Evolutionary conservation across 2,888 invertebrate species (phyloP), one percentile per base, ranked within the genome.

Genomic region (Disparrhopalites patrizii): DNA sequence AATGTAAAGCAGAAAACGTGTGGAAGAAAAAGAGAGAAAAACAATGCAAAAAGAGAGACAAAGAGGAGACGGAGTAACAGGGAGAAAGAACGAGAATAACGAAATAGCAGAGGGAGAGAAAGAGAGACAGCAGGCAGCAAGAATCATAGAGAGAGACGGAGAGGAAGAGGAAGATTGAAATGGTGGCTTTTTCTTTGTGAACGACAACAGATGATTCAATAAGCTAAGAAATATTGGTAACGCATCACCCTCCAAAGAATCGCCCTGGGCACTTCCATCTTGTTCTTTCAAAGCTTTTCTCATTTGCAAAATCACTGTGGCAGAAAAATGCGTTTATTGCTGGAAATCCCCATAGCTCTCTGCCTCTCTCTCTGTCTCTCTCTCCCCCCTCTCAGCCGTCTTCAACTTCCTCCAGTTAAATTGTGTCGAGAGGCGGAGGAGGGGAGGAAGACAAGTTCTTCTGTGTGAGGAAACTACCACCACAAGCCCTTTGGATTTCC

Each of bases 121-220:
- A n/a, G n/a, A n/a, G n/a, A n/a, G n/a, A n/a, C n/a, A n/a, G n/a
- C n/a, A n/a, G 15, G 38, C 10, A 15, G 15, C 38, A n/a, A n/a
- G n/a, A n/a, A n/a, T n/a, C n/a, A n/a, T n/a, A n/a, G n/a, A n/a
- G n/a, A n/a, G n/a, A n/a, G n/a, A n/a, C n/a, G n/a, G n/a, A n/a
- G n/a, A n/a, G n/a, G n/a, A n/a, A n/a, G n/a, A n/a, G n/a, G n/a
- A 36, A 13, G 15, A 36, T 20, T 47, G n/a, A 18, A 8, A 47
- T 61, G 47, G 50, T 20, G 33, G 43, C 31, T 63, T 68, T 38
- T 66, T 67, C 69, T 65, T 69, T 69, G 69, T 65, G 69, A 69
- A 63, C 63, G 67, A 69, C 67, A 69, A 70, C 70, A 70, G 68
- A 64, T 68, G 70, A 70, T 70, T 68, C 68, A 70, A 70, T 70